phyloP scores from a whole-genome alignment of 2,113 vertebrate species.

The Pandion haliaetus region DNA sequence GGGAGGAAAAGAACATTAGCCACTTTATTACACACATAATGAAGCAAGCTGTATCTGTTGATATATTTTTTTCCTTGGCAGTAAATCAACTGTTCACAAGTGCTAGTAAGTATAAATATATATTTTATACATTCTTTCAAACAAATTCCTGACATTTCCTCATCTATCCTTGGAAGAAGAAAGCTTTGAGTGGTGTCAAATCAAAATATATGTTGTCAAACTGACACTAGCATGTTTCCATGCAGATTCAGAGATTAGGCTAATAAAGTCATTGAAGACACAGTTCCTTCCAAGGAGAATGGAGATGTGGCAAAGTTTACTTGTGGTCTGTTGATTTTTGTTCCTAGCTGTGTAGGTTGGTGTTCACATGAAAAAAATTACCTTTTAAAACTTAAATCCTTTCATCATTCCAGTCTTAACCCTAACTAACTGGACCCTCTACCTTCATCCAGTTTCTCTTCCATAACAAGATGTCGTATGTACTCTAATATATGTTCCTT shows the following conservation, averaged over 20 bases:
- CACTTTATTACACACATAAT: slow-evolving; percentile 65
- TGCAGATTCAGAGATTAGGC: neutral
- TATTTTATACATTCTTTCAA: slow-evolving; percentile 46
- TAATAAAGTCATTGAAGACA: neutral
- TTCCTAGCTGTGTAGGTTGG: neutral
- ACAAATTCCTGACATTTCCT: neutral
- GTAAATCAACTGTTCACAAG: slow-evolving; percentile 54
- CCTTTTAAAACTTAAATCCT: neutral
- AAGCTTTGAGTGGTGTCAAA: neutral
- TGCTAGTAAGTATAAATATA: slow-evolving; percentile 24
- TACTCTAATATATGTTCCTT: neutral
- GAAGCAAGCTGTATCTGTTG: slow-evolving; percentile 46
- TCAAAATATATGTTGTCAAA: neutral
- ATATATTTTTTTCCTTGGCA: slow-evolving; percentile 37
- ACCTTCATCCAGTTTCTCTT: neutral
- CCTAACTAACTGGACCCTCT: neutral
- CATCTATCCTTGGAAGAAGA: neutral
- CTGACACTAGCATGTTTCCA: neutral
- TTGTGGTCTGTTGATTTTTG: neutral
- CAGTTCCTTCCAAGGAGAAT: neutral
- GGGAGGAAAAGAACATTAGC: slow-evolving; percentile 42
- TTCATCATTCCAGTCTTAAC: neutral
- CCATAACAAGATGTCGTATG: neutral
- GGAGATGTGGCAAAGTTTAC: neutral
- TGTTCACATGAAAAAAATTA: neutral